These are phyloP conservation scores for Chrysolina oricalcia DNA, from an alignment of 2,888 invertebrate genomes.

Conservation along the genomic window DNA sequence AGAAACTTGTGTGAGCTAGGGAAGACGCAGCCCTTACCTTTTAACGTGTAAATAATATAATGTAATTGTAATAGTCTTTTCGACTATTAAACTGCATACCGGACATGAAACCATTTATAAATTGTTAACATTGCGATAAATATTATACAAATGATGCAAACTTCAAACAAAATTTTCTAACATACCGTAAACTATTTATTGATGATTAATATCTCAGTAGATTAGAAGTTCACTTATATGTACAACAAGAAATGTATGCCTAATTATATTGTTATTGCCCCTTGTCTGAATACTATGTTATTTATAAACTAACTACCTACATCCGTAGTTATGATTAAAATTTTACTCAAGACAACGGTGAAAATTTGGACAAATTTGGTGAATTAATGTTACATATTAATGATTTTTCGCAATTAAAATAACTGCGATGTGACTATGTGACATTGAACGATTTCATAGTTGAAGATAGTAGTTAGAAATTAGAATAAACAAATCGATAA, in stretches of 20 bases:
- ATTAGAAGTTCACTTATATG: not conserved
- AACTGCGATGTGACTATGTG: too few relatives aligned
- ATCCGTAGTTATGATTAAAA: too few relatives aligned
- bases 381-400: too few relatives aligned
- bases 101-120: not conserved
- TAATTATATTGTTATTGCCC: not conserved
- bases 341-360: too few relatives aligned
- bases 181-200: not conserved
- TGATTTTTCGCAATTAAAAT: too few relatives aligned
- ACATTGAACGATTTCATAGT: too few relatives aligned
- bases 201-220: not conserved
- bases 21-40: too few relatives aligned
- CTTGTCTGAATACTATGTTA: not conserved
- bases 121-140: not conserved
- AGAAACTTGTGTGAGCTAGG: too few relatives aligned
- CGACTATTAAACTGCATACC: not conserved
- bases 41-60: too few relatives aligned
- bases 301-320: not conserved
- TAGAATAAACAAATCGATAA: too few relatives aligned
- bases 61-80: not conserved
- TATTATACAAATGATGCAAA: not conserved
- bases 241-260: not conserved
- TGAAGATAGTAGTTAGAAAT: too few relatives aligned
- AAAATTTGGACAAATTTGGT: too few relatives aligned
- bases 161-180: not conserved